These are phyloP conservation scores for Proteles cristata DNA, from an alignment of 2,113 vertebrate genomes.

Conservation along the genomic window DNA sequence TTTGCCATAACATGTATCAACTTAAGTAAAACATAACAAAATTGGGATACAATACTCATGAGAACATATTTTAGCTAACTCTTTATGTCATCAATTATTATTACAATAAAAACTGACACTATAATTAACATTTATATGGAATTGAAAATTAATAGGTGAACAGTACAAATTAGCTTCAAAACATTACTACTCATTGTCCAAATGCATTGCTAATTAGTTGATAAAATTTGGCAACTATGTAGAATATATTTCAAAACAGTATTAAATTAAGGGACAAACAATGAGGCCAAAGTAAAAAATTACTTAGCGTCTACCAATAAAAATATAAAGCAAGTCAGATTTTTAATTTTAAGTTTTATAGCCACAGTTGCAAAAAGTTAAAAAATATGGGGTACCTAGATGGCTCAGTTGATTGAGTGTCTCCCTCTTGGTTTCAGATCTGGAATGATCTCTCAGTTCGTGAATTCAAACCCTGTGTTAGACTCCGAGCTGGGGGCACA, in stretches of 20 bases:
- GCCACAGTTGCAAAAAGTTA: neutral
- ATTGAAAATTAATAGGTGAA: neutral
- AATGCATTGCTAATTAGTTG: neutral
- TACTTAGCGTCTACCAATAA: neutral
- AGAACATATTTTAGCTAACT: neutral
- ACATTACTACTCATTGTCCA: neutral
- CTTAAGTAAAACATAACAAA: neutral
- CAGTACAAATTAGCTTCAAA: neutral
- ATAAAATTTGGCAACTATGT: neutral
- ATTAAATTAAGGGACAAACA: neutral
- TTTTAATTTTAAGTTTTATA: neutral
- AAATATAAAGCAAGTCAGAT: neutral
- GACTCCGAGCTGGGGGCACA: too few relatives aligned
- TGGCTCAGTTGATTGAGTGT: too few relatives aligned
- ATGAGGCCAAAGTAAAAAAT: neutral
- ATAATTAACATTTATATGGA: neutral
- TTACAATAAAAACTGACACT: neutral
- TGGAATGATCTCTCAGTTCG: too few relatives aligned
- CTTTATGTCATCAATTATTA: neutral
- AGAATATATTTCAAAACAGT: neutral
- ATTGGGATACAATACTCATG: neutral
- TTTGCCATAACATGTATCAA: neutral
- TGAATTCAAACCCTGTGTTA: too few relatives aligned
- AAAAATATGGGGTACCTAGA: neutral
- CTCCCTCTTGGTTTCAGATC: too few relatives aligned